Conservation (phyloP, 2,113 vertebrate species). For the Leucoraja erinaceus region DNA sequence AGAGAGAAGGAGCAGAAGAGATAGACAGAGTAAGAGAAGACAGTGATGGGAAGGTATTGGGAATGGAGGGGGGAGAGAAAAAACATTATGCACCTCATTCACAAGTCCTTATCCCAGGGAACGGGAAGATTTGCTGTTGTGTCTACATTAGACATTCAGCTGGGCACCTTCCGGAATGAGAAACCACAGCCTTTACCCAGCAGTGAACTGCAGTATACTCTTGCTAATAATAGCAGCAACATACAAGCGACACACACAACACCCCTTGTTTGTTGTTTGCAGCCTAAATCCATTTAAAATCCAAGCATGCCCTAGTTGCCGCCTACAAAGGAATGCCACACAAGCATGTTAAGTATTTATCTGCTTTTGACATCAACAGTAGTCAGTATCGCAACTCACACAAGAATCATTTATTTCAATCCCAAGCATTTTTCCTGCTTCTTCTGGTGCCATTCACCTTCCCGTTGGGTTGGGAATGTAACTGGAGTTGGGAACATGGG, state of each 20-base stretch:
- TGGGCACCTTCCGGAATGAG: neutral
- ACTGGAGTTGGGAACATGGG: too few relatives aligned
- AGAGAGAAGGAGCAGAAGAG: too few relatives aligned
- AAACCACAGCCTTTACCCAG: neutral
- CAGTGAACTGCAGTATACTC: neutral
- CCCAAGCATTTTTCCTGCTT: neutral
- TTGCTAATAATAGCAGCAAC: neutral
- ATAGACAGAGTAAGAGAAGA: too few relatives aligned
- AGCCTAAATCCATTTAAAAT: neutral
- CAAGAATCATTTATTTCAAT: neutral
- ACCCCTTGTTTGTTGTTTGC: neutral
- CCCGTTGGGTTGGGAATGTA: too few relatives aligned
- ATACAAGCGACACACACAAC: neutral
- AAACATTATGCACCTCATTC: neutral
- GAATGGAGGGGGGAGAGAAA: neutral
- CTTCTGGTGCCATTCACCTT: too few relatives aligned
- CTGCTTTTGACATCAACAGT: neutral
- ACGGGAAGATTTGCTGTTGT: neutral
- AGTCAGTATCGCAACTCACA: neutral
- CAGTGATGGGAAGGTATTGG: neutral
- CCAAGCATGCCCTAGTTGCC: neutral
- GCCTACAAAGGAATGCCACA: neutral
- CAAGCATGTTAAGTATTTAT: neutral
- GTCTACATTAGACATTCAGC: neutral
- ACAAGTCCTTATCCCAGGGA: neutral